Evolutionary conservation across 2,113 vertebrate genomes (phyloP), one percentile per base, ranked within the genome.

Genomic region (Rhinolophus sinicus): DNA sequence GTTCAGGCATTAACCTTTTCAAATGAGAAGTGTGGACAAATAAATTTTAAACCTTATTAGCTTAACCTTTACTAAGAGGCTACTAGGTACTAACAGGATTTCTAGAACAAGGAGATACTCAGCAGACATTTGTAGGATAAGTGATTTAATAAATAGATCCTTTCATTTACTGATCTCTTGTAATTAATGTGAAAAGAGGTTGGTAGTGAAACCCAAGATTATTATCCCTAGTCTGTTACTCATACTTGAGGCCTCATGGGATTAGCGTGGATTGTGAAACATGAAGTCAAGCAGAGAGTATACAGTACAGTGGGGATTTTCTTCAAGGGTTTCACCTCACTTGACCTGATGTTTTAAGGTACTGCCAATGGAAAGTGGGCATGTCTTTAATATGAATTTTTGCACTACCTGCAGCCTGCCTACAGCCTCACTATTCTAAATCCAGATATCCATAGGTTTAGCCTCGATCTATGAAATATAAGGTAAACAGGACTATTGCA

Each of bases 1-100:
- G 26, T 88, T 84, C 86, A 95, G 9, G 62, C 92, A 75, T 18
- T 60, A 22, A 88, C 90, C 21, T 64, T 93, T 82, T 81, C 24
- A 96, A 84, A 93, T 44, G 35, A 88, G 95, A 14, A 6, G 13
- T 60, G 5, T 76, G 1, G 13, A 70, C 24, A 77, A 78, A 64
- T 44, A 69, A 91, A 58, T 10, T 84, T 88, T 93, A 60, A 89
- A 73, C 7, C 22, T 21, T 60, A 38, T 78, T 52, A 78, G 56
- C 22, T 94, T 87, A 40, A 67, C 6, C 24, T 67, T 62, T 47
- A 38, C 52, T 94, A 65, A 83, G 6, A 83, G 18, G 26, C 9
- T 67, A 52, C 52, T 88, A 85, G 76, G 35, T 60, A 58, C 10
- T 50, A 72, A 54, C 8, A 85, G 38, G 12, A 67, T 58, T 83